Evolutionary conservation across 2,797 vertebrate species (phyloP).

Genomic region (Macrochelys suwanniensis): DNA sequence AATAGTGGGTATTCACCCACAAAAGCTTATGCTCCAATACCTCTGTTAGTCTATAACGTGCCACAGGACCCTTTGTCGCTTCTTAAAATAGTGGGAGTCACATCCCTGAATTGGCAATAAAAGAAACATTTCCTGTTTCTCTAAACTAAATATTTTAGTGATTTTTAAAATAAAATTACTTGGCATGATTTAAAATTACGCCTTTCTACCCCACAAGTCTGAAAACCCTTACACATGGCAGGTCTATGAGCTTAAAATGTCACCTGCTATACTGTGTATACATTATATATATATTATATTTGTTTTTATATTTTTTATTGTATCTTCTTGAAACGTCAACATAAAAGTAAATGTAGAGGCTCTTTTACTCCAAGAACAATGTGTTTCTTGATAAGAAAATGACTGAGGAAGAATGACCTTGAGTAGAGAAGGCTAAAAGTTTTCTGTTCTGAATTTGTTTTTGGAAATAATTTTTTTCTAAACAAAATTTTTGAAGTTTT

Average conservation of each 20-base stretch:
- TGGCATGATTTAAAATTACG: too few relatives aligned
- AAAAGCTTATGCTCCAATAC: too few relatives aligned
- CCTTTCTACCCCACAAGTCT: background rate
- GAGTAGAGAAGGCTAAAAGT: background rate
- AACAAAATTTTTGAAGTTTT: background rate
- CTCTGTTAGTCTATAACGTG: too few relatives aligned
- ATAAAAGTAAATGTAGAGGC: background rate
- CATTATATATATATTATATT: too few relatives aligned
- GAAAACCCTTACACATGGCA: background rate
- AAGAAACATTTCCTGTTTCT: too few relatives aligned
- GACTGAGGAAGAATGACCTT: background rate
- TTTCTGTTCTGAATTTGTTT: background rate
- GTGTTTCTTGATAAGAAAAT: background rate
- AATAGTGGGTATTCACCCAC: too few relatives aligned
- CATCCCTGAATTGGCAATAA: too few relatives aligned
- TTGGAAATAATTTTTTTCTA: background rate
- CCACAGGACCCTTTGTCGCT: too few relatives aligned
- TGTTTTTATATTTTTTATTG: background rate
- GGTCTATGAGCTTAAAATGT: background rate
- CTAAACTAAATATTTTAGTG: too few relatives aligned
- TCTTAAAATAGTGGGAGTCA: too few relatives aligned
- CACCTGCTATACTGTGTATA: background rate
- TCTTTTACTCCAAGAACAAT: background rate
- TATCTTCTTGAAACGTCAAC: background rate
- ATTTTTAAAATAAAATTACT: too few relatives aligned